phyloP scores from a whole-genome alignment of 2,113 vertebrate species.

The Mustelus asterias region DNA sequence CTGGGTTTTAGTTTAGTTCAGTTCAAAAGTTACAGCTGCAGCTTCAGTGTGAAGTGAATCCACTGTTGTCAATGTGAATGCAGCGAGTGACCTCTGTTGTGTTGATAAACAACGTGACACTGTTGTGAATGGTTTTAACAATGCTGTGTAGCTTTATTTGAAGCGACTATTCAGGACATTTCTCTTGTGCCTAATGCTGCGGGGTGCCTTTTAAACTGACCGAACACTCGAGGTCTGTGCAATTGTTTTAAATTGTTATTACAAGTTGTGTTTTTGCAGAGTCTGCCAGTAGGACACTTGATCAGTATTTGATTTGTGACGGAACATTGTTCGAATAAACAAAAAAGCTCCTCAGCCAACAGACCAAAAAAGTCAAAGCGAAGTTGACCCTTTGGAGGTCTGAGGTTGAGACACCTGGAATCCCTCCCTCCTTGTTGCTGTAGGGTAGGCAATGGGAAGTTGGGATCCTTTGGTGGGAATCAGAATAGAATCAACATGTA shows the following conservation, averaged over 20 bases:
- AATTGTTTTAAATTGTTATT: slow-evolving; percentile 16
- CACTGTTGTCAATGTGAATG: background rate
- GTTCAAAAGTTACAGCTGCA: background rate
- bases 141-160: background rate
- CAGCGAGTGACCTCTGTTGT: background rate
- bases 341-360: background rate
- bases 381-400: background rate
- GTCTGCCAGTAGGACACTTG: background rate
- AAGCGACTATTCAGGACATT: background rate
- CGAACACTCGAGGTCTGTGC: background rate
- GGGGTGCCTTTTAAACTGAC: background rate
- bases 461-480: background rate
- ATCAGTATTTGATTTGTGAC: background rate
- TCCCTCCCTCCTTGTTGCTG: background rate
- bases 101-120: background rate
- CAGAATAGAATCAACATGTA: background rate
- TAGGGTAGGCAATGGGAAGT: background rate
- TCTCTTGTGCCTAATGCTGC: too few relatives aligned
- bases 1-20: background rate
- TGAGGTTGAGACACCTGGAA: background rate
- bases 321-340: background rate
- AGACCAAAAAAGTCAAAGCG: background rate
- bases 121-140: background rate
- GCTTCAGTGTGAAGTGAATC: background rate
- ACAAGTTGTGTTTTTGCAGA: background rate